These are phyloP conservation scores for Macropus fuliginosus DNA, from an alignment of 2,797 vertebrate species.

Conservation along the genomic window DNA sequence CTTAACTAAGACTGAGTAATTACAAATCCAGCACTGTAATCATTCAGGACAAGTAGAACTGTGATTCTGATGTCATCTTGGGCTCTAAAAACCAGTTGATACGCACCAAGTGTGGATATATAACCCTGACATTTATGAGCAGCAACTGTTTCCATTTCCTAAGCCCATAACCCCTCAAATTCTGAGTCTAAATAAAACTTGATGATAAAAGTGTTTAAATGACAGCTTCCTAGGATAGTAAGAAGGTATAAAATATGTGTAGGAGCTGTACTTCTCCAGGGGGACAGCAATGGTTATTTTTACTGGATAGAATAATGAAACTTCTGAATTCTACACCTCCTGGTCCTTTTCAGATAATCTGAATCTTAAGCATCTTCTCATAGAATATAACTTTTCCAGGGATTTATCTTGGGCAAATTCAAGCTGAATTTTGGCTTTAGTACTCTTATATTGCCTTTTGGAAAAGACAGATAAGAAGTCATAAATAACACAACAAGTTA, in stretches of 20 bases:
- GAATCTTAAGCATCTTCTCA: background rate
- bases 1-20: background rate
- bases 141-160: background rate
- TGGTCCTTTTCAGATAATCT: background rate
- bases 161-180: background rate
- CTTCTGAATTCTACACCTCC: background rate
- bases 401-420: background rate
- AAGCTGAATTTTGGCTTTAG: background rate
- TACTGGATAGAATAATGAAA: background rate
- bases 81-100: background rate
- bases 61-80: background rate
- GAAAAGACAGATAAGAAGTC: background rate
- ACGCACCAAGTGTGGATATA: background rate
- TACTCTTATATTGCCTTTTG: background rate
- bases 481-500: background rate
- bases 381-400: background rate
- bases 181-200: background rate
- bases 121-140: background rate
- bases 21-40: background rate
- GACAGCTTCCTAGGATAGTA: background rate
- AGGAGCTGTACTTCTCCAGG: background rate
- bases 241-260: background rate
- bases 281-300: background rate
- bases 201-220: background rate
- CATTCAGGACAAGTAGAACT: background rate